Percentiles rank a stretch among this genome's conserved stretches.
Evolutionary conservation across 2,113 vertebrate species (phyloP).

Genomic region (Oenanthe melanoleuca): DNA sequence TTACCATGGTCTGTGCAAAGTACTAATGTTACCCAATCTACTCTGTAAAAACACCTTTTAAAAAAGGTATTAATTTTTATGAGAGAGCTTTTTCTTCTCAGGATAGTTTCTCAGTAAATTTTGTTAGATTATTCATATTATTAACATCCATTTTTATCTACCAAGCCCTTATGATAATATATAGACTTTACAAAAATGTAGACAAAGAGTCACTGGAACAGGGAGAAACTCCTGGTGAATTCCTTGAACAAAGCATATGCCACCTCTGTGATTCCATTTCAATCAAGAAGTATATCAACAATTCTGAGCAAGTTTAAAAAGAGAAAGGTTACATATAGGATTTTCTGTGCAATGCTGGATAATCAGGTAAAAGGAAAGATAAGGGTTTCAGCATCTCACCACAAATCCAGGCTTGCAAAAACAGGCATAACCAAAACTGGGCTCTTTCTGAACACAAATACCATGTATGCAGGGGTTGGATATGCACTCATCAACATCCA

Average conservation of each 20-base stretch:
- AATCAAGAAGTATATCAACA: not conserved
- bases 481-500: constrained; percentile 89
- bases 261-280: not conserved
- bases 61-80: not conserved
- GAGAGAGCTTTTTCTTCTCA: not conserved
- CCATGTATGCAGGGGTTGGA: constrained; percentile 86
- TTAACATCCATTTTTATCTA: not conserved
- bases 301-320: not conserved
- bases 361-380: not conserved
- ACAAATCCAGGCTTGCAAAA: constrained; percentile 90
- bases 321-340: not conserved
- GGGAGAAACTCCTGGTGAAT: not conserved
- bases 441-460: constrained; percentile 86
- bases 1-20: not conserved
- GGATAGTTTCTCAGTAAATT: not conserved
- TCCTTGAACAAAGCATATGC: not conserved
- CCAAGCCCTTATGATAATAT: not conserved
- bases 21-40: no score
- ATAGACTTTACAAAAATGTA: not conserved
- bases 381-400: constrained; percentile 74
- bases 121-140: not conserved
- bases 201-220: not conserved
- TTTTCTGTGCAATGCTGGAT: not conserved
- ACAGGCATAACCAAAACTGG: constrained; percentile 85
- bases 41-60: not conserved